Evolutionary conservation across 1,140 invertebrate species (phyloP), one percentile per base, ranked within the genome.

Genomic region (Euwallacea fornicatus): DNA sequence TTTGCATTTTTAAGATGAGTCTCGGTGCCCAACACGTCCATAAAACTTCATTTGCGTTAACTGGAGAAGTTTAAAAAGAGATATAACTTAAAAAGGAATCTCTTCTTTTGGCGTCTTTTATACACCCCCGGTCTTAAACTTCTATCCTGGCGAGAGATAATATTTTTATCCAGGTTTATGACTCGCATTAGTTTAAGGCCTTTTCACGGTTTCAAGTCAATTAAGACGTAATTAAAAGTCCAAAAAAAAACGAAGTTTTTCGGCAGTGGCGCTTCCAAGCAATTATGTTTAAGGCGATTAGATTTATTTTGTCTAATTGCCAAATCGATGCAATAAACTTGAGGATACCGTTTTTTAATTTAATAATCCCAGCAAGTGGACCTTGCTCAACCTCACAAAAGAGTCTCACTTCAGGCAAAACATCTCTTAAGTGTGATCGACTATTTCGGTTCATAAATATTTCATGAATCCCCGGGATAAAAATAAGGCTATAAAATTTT

Each of bases 21-120:
- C 10, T 50, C 42, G 44, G 44, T 47, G 42, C 61, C 61, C 42
- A 50, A 50, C 61, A 63, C 61, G 61, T 63, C 53, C 47, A 42
- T 66, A 66, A 66, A 66, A 66, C 53, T 56, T 58, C 42, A 56
- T 66, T 66, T 56, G 46, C 61, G 33, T 16, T 66, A 56, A 66
- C 64, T 56, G 16, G 42, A n/a, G 64, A 66, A 66, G 41, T 66
- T 66, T 66, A 66, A 66, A 66, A 66, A 58, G 53, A 55, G 64
- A 66, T 66, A 66, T 66, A 66, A 66, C 41, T 58, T 66, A 56
- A 66, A 66, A 66, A 66, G 41, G 42, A 8, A 66, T 43, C 46
- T 53, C 50, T 55, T 66, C 16, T 66, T 58, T 44, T 21, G 8
- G 13, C 6, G 54, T 42, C 33, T 46, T 54, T 50, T 50, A 41